Percentiles rank a stretch among this genome's conserved stretches.
phyloP scores from a whole-genome alignment of 2,797 vertebrate species.

The Denticeps clupeoides region DNA sequence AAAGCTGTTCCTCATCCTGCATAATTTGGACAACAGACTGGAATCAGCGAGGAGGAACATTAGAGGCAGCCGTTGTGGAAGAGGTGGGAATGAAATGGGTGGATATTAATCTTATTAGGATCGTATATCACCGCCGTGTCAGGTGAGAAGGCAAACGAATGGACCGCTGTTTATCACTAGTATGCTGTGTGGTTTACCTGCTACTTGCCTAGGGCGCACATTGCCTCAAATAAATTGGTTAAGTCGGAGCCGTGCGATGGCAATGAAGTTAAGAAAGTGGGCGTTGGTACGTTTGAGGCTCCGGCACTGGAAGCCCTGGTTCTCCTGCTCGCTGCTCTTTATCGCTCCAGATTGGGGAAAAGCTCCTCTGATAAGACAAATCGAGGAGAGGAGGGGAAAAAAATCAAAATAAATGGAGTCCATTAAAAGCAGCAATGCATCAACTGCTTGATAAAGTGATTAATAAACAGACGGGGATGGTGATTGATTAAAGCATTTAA shows the following conservation, averaged over 20 bases:
- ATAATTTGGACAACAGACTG: slow-evolving; percentile 30
- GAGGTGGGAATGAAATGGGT: slow-evolving; percentile 52
- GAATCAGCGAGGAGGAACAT: slow-evolving; percentile 39
- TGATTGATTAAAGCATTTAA: slow-evolving; percentile 99
- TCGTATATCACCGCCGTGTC: slow-evolving; percentile 89
- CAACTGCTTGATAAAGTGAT: slow-evolving; percentile 99
- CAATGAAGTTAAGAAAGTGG: slow-evolving; percentile 74
- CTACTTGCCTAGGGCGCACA: slow-evolving; percentile 66
- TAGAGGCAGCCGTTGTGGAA: slow-evolving; percentile 43
- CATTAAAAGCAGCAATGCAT: slow-evolving; percentile 99
- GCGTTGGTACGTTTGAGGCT: slow-evolving; percentile 46
- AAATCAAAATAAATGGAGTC: slow-evolving; percentile 99
- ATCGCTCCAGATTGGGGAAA: slow-evolving; percentile 91
- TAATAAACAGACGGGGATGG: slow-evolving; percentile 94
- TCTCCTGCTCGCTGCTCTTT: slow-evolving; percentile 56
- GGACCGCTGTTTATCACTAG: slow-evolving; percentile 91
- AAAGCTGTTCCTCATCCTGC: slow-evolving; percentile 20
- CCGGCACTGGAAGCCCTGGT: slow-evolving; percentile 24
- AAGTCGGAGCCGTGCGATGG: slow-evolving; percentile 73
- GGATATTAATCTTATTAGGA: slow-evolving; percentile 89
- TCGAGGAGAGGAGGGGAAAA: slow-evolving; percentile 91
- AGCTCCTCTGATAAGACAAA: slow-evolving; percentile 90
- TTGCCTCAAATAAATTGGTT: slow-evolving; percentile 91
- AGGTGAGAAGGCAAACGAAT: slow-evolving; percentile 94
- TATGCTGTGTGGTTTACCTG: slow-evolving; percentile 80